A percentile compares a stretch with the other conserved stretches of the same genome.
phyloP scores from a whole-genome alignment of 30 jellyfish, hydroid and myxozoan genomes.

The Sanderia malayensis region DNA sequence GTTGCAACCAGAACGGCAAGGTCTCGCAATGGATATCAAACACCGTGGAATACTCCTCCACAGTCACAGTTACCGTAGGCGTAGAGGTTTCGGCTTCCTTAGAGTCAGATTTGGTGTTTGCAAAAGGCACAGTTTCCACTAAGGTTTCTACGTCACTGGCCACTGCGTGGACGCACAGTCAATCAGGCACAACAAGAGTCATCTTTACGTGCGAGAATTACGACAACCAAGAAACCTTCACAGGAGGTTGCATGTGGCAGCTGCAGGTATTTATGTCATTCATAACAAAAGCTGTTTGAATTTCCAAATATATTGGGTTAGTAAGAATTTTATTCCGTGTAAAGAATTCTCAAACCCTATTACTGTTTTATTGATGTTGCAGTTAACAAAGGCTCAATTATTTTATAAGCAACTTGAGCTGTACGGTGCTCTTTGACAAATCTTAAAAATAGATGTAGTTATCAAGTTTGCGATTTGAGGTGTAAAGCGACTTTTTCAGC shows the following conservation, averaged over 20 bases:
- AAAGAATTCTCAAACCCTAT: too few species aligned
- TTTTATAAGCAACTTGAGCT: too few species aligned
- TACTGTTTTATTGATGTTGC: too few species aligned
- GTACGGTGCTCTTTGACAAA: too few species aligned
- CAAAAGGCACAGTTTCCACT: conserved; percentile 11
- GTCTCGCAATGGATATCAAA: conserved; percentile 36
- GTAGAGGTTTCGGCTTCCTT: conserved; percentile 22
- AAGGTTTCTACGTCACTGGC: conserved; percentile 21
- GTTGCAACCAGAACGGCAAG: conserved; percentile 44
- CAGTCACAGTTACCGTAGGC: conserved; percentile 9
- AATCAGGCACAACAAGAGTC: conserved; percentile 12
- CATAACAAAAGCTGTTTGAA: too few species aligned
- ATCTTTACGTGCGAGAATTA: conserved; percentile 16
- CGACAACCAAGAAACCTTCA: conserved; percentile 16
- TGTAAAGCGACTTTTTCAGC: too few species aligned
- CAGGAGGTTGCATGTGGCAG: conserved; percentile 50
- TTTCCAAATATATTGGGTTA: too few species aligned
- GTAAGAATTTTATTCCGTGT: too few species aligned
- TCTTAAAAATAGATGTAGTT: too few species aligned
- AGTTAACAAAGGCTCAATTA: too few species aligned
- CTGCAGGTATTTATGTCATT: conserved; percentile 21
- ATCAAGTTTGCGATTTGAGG: too few species aligned
- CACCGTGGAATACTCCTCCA: conserved; percentile 17
- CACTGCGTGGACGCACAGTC: conserved; percentile 30
- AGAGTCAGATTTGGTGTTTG: conserved; percentile 23